Evolutionary conservation across 1,140 invertebrate species (phyloP).

Genomic region (Hermatobates lingyangjiaoensis): DNA sequence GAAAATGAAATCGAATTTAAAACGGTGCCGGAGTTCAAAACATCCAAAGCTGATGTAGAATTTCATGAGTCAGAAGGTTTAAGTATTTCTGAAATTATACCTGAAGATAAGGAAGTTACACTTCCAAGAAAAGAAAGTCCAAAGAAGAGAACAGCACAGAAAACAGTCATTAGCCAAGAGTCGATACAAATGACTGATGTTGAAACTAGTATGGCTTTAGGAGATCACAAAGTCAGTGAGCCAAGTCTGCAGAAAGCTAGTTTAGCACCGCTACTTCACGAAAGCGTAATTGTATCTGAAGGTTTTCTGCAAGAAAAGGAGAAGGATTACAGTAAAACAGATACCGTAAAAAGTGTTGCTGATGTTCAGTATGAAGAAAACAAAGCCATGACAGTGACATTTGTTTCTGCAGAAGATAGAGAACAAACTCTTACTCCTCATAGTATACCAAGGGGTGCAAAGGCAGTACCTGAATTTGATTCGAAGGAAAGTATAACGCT

Average conservation of each 20-base stretch:
- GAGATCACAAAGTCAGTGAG: constrained; percentile 12
- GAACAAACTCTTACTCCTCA: constrained; percentile 13
- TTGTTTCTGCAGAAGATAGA: constrained; percentile 21
- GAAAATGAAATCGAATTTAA: constrained; percentile 30
- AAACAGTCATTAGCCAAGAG: constrained; percentile 20
- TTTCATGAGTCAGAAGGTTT: constrained; percentile 19
- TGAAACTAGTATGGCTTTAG: constrained; percentile 11
- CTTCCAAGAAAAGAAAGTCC: constrained; percentile 18
- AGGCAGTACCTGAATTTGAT: constrained; percentile 13
- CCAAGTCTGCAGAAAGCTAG: constrained; percentile 17
- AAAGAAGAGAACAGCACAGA: constrained; percentile 19
- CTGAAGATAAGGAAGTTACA: constrained; percentile 24
- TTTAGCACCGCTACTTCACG: constrained; percentile 18
- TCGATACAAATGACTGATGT: constrained; percentile 24
- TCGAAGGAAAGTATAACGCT: constrained; percentile 16
- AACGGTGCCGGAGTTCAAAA: constrained; percentile 18
- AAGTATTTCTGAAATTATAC: constrained; percentile 15
- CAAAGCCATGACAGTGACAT: constrained; percentile 20
- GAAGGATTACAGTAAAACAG: constrained; percentile 21
- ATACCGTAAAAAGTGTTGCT: constrained; percentile 20
- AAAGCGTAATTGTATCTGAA: constrained; percentile 24
- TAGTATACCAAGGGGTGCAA: constrained; percentile 5
- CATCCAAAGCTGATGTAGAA: constrained; percentile 20
- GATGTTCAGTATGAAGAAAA: constrained; percentile 23
- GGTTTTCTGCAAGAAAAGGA: constrained; percentile 26